Base-by-base conservation (phyloP, 1,140 invertebrate species). In the Epicauta chinensis region DNA sequence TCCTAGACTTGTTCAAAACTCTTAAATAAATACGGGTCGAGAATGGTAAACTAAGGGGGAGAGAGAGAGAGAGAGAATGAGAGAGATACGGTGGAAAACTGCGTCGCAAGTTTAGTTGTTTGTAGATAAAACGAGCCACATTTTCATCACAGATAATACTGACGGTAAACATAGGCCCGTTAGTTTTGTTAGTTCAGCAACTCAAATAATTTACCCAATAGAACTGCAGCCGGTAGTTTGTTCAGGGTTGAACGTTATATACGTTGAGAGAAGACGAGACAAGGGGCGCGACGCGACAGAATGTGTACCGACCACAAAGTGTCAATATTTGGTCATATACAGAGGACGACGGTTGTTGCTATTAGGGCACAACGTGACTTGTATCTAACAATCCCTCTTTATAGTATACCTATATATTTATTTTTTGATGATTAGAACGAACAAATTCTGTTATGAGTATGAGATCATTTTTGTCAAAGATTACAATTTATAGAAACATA, bases 161-260 rank as follows among this genome's bases (percentile, higher is more conserved):
- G 44, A 54, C 44, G 34, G 65, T 59, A 69, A 67, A 69, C 61
- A 69, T 16, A 37, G 48, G 62, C 38, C 65, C 59, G 65, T 68
- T 68, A 68, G 66, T 68, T 67, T 63, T 68, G 66, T 68, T 68
- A 66, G 67, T 66, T 67, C 59, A 66, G 64, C 62, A 69, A 67
- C 66, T 69, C 67, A 68, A 69, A 69, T 69, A 68, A 69, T 69
- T 69, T 68, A 67, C 64, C 64, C 65, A 59, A 64, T 66, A 64
- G 67, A 63, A 68, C 61, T 65, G 61, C 65, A 60, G 60, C 59
- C 54, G 59, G 57, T 60, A 63, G 65, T 67, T 65, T 68, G 57
- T 61, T 56, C 60, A 54, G 55, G 62, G 60, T 57, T 63, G 56
- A 23, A 23, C 23, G 23, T 51, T 55, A 34, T 11, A 49, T 34